Conservation (phyloP, 2,113 vertebrate species). For the Camarhynchus parvulus region DNA sequence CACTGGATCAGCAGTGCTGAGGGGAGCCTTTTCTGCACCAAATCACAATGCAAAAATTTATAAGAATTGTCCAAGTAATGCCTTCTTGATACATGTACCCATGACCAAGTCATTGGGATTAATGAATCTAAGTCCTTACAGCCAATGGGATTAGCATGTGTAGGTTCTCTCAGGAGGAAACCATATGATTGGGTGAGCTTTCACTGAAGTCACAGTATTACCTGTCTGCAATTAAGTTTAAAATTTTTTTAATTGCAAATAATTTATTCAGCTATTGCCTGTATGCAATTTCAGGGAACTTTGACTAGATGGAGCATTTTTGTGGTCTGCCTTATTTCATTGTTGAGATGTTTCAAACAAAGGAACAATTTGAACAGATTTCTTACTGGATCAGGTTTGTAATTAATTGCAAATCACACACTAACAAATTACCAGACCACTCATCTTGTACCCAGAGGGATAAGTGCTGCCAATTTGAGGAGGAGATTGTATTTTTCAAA, state of each 20-base stretch:
- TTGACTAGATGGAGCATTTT: neutral
- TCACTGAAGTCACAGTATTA: neutral
- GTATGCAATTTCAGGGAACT: neutral
- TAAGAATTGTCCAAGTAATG: neutral
- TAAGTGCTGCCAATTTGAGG: constrained; percentile 48
- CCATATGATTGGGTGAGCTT: neutral
- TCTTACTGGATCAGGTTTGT: constrained; percentile 13
- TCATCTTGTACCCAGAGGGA: constrained; percentile 43
- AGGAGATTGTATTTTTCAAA: constrained; percentile 8
- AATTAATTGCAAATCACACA: constrained; percentile 46
- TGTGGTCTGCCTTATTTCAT: constrained; percentile 1
- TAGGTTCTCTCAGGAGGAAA: neutral
- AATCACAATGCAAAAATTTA: neutral
- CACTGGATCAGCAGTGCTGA: neutral
- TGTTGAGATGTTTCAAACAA: constrained; percentile 30
- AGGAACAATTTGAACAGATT: constrained; percentile 15
- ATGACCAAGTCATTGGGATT: neutral
- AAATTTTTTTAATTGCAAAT: neutral
- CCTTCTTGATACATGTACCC: neutral
- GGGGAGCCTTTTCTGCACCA: neutral
- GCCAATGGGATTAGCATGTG: neutral
- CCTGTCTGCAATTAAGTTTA: neutral
- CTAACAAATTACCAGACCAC: constrained; percentile 35
- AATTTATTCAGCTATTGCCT: neutral
- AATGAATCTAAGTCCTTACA: neutral